A percentile compares a stretch with the other conserved stretches of the same genome.
phyloP scores from a whole-genome alignment of 2,113 vertebrate genomes.

The Charadrius vociferus region DNA sequence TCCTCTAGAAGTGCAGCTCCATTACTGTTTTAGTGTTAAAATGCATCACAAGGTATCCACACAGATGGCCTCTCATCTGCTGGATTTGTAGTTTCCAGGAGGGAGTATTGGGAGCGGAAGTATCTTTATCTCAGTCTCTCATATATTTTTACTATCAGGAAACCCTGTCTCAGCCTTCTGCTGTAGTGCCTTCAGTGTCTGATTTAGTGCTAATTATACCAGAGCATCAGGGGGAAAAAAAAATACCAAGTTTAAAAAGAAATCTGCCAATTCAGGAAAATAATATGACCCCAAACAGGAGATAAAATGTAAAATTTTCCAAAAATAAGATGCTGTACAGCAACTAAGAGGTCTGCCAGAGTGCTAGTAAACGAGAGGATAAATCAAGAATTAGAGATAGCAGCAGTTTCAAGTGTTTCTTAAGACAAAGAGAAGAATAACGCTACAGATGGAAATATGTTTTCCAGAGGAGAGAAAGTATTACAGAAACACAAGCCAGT shows the following conservation, averaged over 20 bases:
- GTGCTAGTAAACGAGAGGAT: not conserved
- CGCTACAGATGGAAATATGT: not conserved
- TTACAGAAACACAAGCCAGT: not conserved
- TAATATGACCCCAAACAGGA: conserved; percentile 30
- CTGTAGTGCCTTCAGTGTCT: conserved; percentile 36
- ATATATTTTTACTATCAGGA: conserved; percentile 49
- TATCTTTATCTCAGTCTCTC: conserved; percentile 49
- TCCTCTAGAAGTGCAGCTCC: conserved; percentile 50
- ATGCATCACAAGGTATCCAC: conserved; percentile 60
- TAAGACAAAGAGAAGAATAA: not conserved
- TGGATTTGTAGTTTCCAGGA: conserved; percentile 60
- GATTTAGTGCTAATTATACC: conserved; percentile 58
- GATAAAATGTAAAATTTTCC: conserved; percentile 18
- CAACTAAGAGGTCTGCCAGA: not conserved
- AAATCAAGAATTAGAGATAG: conserved; percentile 3
- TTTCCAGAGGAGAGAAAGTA: not conserved
- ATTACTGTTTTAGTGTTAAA: conserved; percentile 55
- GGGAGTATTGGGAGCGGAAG: conserved; percentile 32
- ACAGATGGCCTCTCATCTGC: conserved; percentile 67
- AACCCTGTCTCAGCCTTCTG: conserved; percentile 52
- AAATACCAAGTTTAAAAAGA: conserved; percentile 14
- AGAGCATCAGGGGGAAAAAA: not conserved
- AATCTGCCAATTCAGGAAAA: conserved; percentile 46
- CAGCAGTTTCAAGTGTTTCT: not conserved
- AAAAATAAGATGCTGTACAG: conserved; percentile 19